Percentiles rank a stretch among this genome's conserved stretches.
These are phyloP conservation scores for Acronicta aceris DNA, from an alignment of 2,888 invertebrate species.

Conservation along the genomic window DNA sequence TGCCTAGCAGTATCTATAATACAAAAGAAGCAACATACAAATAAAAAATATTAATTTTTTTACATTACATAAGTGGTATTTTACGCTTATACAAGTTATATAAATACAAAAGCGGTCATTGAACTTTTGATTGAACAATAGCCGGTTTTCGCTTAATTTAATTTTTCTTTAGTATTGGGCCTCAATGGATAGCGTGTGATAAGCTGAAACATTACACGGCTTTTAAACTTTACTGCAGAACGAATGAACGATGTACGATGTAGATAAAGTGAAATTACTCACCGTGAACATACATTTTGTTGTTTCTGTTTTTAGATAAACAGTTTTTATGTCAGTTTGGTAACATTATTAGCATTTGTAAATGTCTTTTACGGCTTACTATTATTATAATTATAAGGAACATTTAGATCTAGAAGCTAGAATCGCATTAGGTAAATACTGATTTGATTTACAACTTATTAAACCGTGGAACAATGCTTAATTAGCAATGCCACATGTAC, in stretches of 20 bases:
- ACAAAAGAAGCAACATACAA: too few relatives aligned
- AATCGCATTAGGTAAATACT: too few relatives aligned
- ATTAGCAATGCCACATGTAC: too few relatives aligned
- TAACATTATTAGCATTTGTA: neutral
- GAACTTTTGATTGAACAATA: constrained; percentile 50
- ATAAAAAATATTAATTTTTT: too few relatives aligned
- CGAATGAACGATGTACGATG: constrained; percentile 15
- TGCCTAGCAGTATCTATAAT: too few relatives aligned
- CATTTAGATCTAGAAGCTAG: neutral
- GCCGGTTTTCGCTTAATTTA: constrained; percentile 39
- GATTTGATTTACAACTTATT: too few relatives aligned
- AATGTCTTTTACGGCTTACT: neutral
- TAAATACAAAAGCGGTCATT: constrained; percentile 25
- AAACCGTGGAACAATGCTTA: too few relatives aligned
- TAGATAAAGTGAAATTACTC: constrained; percentile 34
- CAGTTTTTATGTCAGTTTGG: constrained; percentile 1
- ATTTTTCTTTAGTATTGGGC: constrained; percentile 33
- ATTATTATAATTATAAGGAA: neutral
- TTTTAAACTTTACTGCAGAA: constrained; percentile 29
- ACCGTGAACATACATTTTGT: constrained; percentile 14
- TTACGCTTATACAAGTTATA: neutral
- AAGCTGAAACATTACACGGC: constrained; percentile 40
- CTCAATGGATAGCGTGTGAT: constrained; percentile 54
- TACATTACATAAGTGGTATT: neutral
- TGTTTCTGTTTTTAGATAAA: constrained; percentile 22